phyloP scores from a whole-genome alignment of 2,113 vertebrate genomes.

The Rhineura floridana region DNA sequence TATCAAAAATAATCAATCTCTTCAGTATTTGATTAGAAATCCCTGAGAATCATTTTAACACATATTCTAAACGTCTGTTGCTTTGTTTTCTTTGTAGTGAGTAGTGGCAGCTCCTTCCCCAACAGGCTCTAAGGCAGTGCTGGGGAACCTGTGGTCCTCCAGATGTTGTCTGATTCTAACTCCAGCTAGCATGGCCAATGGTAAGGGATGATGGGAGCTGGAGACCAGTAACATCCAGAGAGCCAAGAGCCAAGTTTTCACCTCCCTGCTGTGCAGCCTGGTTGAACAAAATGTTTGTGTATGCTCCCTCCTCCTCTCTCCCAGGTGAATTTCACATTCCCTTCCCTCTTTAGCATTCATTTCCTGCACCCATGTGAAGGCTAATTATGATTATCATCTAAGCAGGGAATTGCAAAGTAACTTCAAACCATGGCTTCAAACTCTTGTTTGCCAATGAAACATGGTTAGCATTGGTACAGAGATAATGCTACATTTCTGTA shows the following conservation, averaged over 20 bases:
- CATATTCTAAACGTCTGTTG: not conserved
- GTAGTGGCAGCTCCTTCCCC: not conserved
- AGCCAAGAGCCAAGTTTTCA: no score
- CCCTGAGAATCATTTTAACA: not conserved
- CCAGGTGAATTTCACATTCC: not conserved
- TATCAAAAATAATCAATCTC: conserved; percentile 20
- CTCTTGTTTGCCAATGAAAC: no score
- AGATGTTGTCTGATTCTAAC: no score
- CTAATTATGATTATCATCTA: not conserved
- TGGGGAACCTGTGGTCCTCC: no score
- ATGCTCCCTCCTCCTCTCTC: not conserved
- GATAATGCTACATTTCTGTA: not conserved
- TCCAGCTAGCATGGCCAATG: no score
- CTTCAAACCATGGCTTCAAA: not conserved
- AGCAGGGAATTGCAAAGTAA: not conserved
- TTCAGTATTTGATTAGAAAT: conserved; percentile 3
- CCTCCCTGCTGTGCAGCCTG: no score
- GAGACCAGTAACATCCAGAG: no score
- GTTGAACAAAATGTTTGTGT: not conserved
- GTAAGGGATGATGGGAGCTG: no score
- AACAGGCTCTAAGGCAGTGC: not conserved
- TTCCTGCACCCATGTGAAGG: not conserved
- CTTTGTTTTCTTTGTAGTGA: not conserved
- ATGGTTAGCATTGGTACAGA: not conserved
- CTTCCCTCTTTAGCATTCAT: not conserved